phyloP scores from a whole-genome alignment of 2,888 invertebrate genomes.

The Bursaphelenchus okinawaensis region DNA sequence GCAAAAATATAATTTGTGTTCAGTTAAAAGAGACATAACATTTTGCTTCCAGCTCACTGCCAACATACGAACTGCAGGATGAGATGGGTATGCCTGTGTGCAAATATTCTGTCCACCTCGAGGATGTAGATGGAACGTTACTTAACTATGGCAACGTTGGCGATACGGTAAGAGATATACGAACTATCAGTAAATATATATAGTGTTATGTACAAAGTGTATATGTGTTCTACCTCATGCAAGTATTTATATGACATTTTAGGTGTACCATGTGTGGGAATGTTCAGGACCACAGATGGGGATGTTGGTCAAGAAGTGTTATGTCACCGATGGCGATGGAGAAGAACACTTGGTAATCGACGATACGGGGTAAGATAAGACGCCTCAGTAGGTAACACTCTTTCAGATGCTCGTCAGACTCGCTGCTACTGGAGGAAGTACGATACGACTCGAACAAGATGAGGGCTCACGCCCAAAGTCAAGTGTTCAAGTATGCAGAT shows the following conservation, averaged over 20 bases:
- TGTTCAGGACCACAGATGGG: conserved; percentile 53
- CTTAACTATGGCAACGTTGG: conserved; percentile 54
- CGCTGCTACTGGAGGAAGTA: conserved; percentile 44
- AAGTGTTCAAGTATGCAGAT: conserved; percentile 57
- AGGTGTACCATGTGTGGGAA: conserved; percentile 54
- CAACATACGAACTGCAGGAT: conserved; percentile 50
- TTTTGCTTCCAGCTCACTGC: conserved; percentile 41
- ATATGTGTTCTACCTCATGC: too few species aligned
- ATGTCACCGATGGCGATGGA: conserved; percentile 54
- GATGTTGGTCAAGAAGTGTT: conserved; percentile 53
- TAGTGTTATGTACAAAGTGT: too few species aligned
- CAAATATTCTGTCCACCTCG: conserved; percentile 38
- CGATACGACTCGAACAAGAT: conserved; percentile 47
- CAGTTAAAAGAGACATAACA: background rate
- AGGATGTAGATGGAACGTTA: conserved; percentile 39
- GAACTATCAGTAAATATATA: background rate
- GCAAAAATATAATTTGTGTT: background rate
- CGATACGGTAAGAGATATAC: conserved; percentile 38
- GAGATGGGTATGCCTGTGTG: conserved; percentile 55
- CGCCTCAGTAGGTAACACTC: background rate
- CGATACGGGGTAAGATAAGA: conserved; percentile 35
- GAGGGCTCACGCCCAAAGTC: conserved; percentile 53
- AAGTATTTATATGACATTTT: conserved; percentile 10
- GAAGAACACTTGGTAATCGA: conserved; percentile 54
- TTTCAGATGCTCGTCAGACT: conserved; percentile 47